Conservation (phyloP, 2,113 vertebrate genomes). For the Ctenomys sociabilis region DNA sequence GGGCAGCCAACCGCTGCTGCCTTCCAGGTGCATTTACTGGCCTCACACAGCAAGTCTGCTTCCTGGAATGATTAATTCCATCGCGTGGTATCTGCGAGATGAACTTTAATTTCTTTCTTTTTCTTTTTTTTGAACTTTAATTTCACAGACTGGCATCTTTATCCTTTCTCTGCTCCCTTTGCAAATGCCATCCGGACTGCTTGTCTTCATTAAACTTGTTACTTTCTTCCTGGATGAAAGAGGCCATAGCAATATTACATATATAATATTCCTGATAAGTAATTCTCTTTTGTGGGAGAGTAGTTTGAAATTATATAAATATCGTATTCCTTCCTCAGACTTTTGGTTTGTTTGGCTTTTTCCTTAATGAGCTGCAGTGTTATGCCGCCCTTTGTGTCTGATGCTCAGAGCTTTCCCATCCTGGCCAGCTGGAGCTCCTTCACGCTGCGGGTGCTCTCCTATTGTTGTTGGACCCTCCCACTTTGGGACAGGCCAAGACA, state of each 20-base stretch:
- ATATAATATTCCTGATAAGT: background rate
- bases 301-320: background rate
- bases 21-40: slow-evolving; percentile 91
- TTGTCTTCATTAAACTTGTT: background rate
- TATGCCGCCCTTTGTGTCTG: background rate
- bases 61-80: slow-evolving; percentile 92
- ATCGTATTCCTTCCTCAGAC: background rate
- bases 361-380: background rate
- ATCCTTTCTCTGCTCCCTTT: background rate
- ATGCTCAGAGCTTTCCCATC: background rate
- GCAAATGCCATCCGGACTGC: background rate
- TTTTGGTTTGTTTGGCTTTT: background rate
- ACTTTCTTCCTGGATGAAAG: background rate
- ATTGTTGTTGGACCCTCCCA: background rate
- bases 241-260: background rate
- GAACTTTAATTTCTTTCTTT: slow-evolving; percentile 79
- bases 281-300: background rate
- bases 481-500: background rate
- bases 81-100: slow-evolving; percentile 89
- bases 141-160: too few species aligned
- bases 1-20: slow-evolving; percentile 90
- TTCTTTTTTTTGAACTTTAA: slow-evolving; percentile 82
- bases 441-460: background rate
- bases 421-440: background rate
- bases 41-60: slow-evolving; percentile 92